Evolutionary conservation across 1,140 invertebrate genomes (phyloP), one percentile per base, ranked within the genome.

Genomic region (Bombus sibiricus): DNA sequence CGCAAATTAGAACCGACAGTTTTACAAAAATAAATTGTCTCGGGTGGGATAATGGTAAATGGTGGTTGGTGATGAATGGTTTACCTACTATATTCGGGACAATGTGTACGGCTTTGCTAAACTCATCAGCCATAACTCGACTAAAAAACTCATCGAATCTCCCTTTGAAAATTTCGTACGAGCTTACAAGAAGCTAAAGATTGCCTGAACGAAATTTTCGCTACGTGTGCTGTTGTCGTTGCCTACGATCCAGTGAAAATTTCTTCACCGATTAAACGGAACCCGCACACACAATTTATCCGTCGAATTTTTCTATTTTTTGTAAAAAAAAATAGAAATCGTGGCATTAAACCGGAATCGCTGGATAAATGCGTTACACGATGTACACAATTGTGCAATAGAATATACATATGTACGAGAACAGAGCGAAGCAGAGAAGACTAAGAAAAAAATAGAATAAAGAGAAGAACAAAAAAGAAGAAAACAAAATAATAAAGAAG

Each of bases 1-100:
- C 85, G 68, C 41, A 89, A 88, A 86, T 90, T 66, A 90, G 72
- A 80, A 85, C 66, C 81, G 85, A 90, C 74, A 76, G 81, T 88
- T 77, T 77, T 83, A 85, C 76, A 88, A 86, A 92, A 90, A 88
- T 91, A 88, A 89, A 84, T 88, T 62, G 80, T 89, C 74, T 89
- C 62, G 82, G 79, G 41, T 22, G 43, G 41, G 47, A 39, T 25
- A 78, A 69, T n/a, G 6, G 64, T 34, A 41, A 76, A 43, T 66
- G 57, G 57, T 62, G 37, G 41, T 53, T 15, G n/a, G 25, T 0
- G 53, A 28, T n/a, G 34, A 25, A 43, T 3, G 28, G 10, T 62
- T 3, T 57, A 41, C 4, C 57, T 73, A 80, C 32, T 53, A n/a
- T 69, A 85, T 25, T 71, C 28, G 62, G 82, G 82, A 79, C 41